These are phyloP conservation scores for Urosaurus nigricauda DNA, from an alignment of 2,797 vertebrate genomes.

Conservation along the genomic window DNA sequence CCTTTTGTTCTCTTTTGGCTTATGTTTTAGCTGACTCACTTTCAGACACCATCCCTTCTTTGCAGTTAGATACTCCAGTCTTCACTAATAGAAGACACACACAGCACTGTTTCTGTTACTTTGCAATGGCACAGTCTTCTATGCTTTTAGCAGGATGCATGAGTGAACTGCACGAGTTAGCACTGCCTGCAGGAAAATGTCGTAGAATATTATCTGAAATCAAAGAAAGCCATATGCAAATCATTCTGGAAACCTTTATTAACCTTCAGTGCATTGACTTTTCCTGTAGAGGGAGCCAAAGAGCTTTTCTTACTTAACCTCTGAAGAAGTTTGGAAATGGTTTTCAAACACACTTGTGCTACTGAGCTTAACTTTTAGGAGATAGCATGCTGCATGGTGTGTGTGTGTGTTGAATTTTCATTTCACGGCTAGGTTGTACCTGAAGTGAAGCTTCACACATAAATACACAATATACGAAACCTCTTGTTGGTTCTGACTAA, in stretches of 20 bases:
- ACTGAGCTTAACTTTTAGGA: neutral
- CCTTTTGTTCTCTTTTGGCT: neutral
- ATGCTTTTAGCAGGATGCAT: neutral
- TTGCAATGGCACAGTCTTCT: neutral
- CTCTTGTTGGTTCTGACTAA: too few relatives aligned
- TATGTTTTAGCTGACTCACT: neutral
- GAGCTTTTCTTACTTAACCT: neutral
- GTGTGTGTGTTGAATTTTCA: neutral
- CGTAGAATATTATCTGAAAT: neutral
- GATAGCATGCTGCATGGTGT: too few relatives aligned
- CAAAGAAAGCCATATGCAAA: neutral
- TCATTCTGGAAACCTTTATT: slow-evolving; percentile 10
- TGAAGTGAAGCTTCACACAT: neutral
- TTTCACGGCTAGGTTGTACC: neutral
- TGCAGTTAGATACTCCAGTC: neutral
- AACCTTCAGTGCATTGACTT: neutral
- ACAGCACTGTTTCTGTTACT: neutral
- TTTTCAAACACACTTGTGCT: neutral
- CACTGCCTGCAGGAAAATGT: neutral
- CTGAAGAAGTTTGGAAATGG: neutral
- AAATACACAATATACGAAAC: too few relatives aligned
- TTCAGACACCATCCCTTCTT: neutral
- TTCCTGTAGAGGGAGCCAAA: slow-evolving; percentile 22
- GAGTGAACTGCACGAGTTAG: neutral
- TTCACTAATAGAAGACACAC: neutral